These are phyloP conservation scores for Anseranas semipalmata DNA, from an alignment of 2,113 vertebrate genomes.

Conservation along the genomic window DNA sequence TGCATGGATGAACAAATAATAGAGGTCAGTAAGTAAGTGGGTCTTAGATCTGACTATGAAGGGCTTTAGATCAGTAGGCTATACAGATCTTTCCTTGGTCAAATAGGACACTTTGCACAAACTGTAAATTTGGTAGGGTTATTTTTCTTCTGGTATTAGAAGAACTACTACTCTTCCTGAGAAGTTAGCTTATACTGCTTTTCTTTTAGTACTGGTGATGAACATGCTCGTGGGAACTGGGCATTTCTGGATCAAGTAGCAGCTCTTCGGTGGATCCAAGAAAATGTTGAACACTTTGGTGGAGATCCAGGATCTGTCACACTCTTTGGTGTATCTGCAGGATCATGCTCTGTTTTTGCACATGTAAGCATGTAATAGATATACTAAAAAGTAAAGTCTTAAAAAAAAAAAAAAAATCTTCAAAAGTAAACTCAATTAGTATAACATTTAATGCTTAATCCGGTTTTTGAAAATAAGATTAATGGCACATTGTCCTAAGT, in stretches of 20 bases:
- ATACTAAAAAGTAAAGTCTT: neutral
- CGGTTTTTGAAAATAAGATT: neutral
- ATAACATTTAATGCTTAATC: neutral
- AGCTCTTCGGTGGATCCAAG: conserved; percentile 85
- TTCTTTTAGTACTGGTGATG: conserved; percentile 83
- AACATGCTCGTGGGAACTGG: conserved; percentile 83
- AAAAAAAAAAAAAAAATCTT: neutral
- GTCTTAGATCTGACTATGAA: neutral
- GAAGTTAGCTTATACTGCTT: neutral
- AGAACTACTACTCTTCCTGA: neutral
- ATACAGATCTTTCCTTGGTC: neutral
- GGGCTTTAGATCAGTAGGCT: neutral
- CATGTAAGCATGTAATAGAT: conserved; percentile 71
- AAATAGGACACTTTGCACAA: neutral
- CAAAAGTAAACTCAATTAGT: neutral
- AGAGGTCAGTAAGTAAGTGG: neutral
- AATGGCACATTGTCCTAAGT: neutral
- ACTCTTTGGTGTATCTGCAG: conserved; percentile 89
- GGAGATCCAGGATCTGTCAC: conserved; percentile 87
- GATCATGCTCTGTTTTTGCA: conserved; percentile 81
- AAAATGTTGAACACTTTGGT: conserved; percentile 87
- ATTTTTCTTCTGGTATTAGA: neutral
- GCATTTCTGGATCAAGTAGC: conserved; percentile 87
- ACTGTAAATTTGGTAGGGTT: neutral
- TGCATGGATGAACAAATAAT: neutral